Evolutionary conservation across 2,797 vertebrate species (phyloP), one percentile per base, ranked within the genome.

Genomic region (Malurus leucopterus): DNA sequence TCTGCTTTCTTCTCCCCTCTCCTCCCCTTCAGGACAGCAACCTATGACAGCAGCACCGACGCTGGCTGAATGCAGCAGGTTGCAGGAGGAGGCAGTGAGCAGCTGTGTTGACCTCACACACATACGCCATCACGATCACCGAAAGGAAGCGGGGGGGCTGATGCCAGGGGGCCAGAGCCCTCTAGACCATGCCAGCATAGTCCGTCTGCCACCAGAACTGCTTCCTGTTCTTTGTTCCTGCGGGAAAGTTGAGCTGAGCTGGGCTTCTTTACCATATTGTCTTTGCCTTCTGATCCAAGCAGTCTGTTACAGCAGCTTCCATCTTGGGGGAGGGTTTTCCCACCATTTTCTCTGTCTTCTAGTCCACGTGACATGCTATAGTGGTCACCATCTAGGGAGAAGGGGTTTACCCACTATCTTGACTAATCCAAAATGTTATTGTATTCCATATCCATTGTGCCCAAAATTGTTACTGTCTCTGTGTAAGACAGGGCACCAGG

Each of bases 91-190:
- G 20, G n/a, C 63, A 59, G 16, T 0, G 0, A 51, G 9, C 26
- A n/a, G 40, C 27, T 38, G 47, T 40, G 12, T 2, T 23, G 47
- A 61, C 27, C 40, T 44, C 38, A 61, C 27, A 59, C 22, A 26
- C 8, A 5, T 4, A 8, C 12, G 20, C 18, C 22, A 44, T 18
- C 22, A 51, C 0, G 0, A n/a, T 27, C 22, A 38, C 12, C 17
- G 11, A 51, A 53, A 53, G 9, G 15, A 44, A 51, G 27, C 40
- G 61, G 27, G 17, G n/a, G 11, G 43, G 17, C n/a, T 68, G 38
- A 59, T 13, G 26, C 10, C 5, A 11, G 1, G 4, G 30, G 16
- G 54, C 13, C 0, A 0, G 17, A 69, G 54, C 3, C 7, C 13
- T 4, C 9, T 26, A 18, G 14, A 14, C n/a, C 44, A 36, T n/a